phyloP scores from a whole-genome alignment of 2,797 vertebrate species.

The Simalia tracyae region DNA sequence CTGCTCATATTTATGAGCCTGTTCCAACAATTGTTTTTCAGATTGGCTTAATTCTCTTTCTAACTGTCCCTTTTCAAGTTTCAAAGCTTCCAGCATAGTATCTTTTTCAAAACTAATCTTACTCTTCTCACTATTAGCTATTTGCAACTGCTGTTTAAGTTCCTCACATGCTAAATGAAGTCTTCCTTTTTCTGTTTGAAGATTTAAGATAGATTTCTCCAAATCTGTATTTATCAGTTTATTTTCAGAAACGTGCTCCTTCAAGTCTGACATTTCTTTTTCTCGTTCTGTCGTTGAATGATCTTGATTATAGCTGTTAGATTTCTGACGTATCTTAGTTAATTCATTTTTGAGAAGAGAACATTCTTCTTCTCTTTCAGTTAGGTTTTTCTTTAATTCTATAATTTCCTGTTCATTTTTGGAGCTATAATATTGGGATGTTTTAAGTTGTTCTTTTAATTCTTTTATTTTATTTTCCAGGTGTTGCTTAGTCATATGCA shows the following conservation, averaged over 20 bases:
- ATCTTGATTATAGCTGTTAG: constrained; percentile 44
- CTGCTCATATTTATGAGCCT: constrained; percentile 81
- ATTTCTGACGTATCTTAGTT: constrained; percentile 58
- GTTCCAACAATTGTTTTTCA: constrained; percentile 78
- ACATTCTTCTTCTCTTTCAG: constrained; percentile 79
- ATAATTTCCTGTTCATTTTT: constrained; percentile 74
- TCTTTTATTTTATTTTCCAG: constrained; percentile 80
- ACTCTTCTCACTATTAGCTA: constrained; percentile 71
- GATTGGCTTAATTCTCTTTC: constrained; percentile 79
- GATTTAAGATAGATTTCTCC: constrained; percentile 80
- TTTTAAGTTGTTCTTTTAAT: constrained; percentile 80
- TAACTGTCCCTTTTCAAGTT: constrained; percentile 83
- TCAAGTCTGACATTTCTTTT: constrained; percentile 77
- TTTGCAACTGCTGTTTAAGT: constrained; percentile 76
- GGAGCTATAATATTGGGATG: constrained; percentile 73
- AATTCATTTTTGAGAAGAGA: constrained; percentile 67
- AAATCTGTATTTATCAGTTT: constrained; percentile 76
- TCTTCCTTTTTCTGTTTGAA: constrained; percentile 83
- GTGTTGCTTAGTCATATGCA: constrained; percentile 84
- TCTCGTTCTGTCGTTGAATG: constrained; percentile 73
- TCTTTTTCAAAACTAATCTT: constrained; percentile 83
- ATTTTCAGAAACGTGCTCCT: constrained; percentile 76
- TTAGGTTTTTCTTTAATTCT: constrained; percentile 76
- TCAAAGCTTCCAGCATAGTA: constrained; percentile 82
- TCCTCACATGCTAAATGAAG: constrained; percentile 74